phyloP scores from a whole-genome alignment of 1,140 invertebrate species.

The Meloidogyne hapla region DNA sequence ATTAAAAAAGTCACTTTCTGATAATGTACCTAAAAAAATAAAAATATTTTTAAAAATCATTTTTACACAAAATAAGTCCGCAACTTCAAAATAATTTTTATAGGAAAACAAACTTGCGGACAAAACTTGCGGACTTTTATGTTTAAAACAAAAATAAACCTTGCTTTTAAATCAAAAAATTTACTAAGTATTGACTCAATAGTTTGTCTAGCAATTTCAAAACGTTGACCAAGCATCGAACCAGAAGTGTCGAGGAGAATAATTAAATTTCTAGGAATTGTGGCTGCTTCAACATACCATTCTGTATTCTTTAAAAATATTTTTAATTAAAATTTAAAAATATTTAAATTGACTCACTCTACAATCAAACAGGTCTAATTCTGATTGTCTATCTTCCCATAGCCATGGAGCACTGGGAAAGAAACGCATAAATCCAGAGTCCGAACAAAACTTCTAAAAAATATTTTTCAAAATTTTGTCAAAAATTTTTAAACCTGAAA shows the following conservation, averaged over 20 bases:
- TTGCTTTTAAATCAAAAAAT: too few species aligned
- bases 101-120: too few species aligned
- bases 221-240: constrained; percentile 91
- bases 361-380: constrained; percentile 62
- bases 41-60: too few species aligned
- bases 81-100: too few species aligned
- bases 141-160: too few species aligned
- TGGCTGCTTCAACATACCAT: constrained; percentile 39
- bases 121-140: too few species aligned
- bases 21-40: constrained; percentile 81
- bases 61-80: too few species aligned
- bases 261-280: constrained; percentile 70
- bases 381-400: constrained; percentile 45
- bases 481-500: constrained; percentile 45
- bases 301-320: constrained; percentile 37
- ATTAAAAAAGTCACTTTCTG: constrained; percentile 95
- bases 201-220: constrained; percentile 85
- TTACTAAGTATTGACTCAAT: constrained; percentile 75
- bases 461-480: not conserved
- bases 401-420: constrained; percentile 62
- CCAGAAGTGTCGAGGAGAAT: constrained; percentile 90
- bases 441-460: constrained; percentile 56
- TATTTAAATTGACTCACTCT: constrained; percentile 17
- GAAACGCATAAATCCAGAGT: constrained; percentile 62
- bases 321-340: not conserved